Evolutionary conservation across 2,797 vertebrate genomes (phyloP), one percentile per base, ranked within the genome.

Genomic region (Macroramphosus scolopax): DNA sequence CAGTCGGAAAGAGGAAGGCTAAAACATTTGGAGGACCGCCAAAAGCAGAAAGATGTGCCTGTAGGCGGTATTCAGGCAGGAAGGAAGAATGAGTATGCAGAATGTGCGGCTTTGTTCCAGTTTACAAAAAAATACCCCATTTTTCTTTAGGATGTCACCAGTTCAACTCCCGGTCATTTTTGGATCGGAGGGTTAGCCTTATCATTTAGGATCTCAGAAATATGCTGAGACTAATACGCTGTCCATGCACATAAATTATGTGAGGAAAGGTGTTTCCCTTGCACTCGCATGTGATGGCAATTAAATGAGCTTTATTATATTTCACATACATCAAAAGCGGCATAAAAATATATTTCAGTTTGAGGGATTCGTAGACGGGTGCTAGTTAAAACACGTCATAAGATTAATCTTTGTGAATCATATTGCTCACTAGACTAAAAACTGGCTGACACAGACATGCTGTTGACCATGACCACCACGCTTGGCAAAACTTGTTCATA

Each of bases 21-120:
- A 4, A 24, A 38, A 32, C 28, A 16, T 34, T 39, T 48, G 50
- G 28, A 49, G 16, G 7, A 33, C 44, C 28, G 37, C 36, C 36
- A 63, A 49, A n/a, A 39, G 44, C 15, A 14, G 18, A 8, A 65
- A 69, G 9, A 62, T 61, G 61, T 51, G 38, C 5, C 62, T 58
- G 69, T 49, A 24, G 15, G 64, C 71, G 68, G 30, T 14, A 47
- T 55, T 17, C 43, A 70, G 26, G 31, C 55, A 72, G 82, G 75
- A 84, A 81, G 80, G 72, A 82, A 74, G 69, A 70, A 62, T 75
- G 74, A 80, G 34, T 58, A 15, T 51, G 70, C 68, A 76, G 50
- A 73, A 78, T 34, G 44, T 40, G 17, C 37, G 42, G 41, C 33
- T 29, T 20, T 12, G 43, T 13, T 33, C 51, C 52, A 72, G 31